Evolutionary conservation across 2,888 invertebrate genomes (phyloP).

Genomic region (Plemyria rubiginata): DNA sequence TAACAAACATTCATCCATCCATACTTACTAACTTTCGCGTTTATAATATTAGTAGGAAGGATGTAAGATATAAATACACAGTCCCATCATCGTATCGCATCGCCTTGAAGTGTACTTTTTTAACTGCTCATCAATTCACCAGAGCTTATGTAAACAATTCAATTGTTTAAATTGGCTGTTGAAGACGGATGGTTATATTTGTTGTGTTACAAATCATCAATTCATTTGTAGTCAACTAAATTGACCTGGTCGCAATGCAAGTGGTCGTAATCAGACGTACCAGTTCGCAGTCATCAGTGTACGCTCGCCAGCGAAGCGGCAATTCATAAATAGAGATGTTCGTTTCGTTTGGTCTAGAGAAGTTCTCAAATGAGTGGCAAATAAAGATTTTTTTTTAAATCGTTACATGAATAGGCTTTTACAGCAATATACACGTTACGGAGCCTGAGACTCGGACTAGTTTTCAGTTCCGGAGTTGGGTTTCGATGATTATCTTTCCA

Average conservation of each 20-base stretch:
- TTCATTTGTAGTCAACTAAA: slow-evolving; percentile 17
- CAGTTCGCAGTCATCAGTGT: slow-evolving; percentile 9
- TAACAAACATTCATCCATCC: too few species aligned
- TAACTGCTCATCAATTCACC: slow-evolving; percentile 6
- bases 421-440: too few species aligned
- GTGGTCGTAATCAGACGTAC: slow-evolving; percentile 1
- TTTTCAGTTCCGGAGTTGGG: too few species aligned
- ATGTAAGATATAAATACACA: not conserved
- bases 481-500: too few species aligned
- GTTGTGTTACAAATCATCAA: slow-evolving; percentile 11
- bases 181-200: slow-evolving; percentile 8
- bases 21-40: too few species aligned
- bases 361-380: not conserved
- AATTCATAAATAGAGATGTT: not conserved
- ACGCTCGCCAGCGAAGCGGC: not conserved
- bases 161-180: slow-evolving; percentile 16
- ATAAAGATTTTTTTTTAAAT: too few species aligned
- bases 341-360: not conserved
- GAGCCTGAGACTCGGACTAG: too few species aligned
- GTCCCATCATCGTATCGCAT: slow-evolving; percentile 2
- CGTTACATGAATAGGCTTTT: too few species aligned
- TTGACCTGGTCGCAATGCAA: slow-evolving; percentile 11
- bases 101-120: slow-evolving; percentile 3
- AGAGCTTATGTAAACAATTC: slow-evolving; percentile 16
- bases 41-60: too few species aligned